phyloP scores from a whole-genome alignment of 1,140 invertebrate genomes.

The Macrocentrus cingulum region DNA sequence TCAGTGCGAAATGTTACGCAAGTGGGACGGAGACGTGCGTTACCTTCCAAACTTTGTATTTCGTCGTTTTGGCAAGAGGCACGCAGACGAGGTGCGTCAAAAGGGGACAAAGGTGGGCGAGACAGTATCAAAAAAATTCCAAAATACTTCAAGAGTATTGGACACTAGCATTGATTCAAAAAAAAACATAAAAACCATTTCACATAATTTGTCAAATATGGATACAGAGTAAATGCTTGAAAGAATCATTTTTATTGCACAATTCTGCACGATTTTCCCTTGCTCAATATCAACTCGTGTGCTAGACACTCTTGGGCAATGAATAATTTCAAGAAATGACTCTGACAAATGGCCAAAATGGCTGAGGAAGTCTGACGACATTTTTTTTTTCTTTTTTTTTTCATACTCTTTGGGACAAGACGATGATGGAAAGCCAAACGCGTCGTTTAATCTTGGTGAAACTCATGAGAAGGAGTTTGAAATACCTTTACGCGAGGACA shows the following conservation, averaged over 20 bases:
- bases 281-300: not conserved
- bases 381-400: not conserved
- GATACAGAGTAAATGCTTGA: slow-evolving; percentile 12
- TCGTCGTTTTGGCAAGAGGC: slow-evolving; percentile 58
- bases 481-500: slow-evolving; percentile 16
- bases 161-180: not conserved
- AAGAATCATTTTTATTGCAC: slow-evolving; percentile 4
- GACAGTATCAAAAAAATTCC: too few relatives aligned
- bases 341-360: slow-evolving; percentile 1
- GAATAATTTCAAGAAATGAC: not conserved
- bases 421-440: slow-evolving; percentile 11
- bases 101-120: slow-evolving; percentile 25
- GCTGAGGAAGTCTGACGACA: slow-evolving; percentile 4
- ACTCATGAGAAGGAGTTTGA: slow-evolving; percentile 24
- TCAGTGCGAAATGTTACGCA: slow-evolving; percentile 63
- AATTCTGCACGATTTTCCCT: not conserved
- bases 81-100: slow-evolving; percentile 15
- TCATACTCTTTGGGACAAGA: slow-evolving; percentile 2
- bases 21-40: slow-evolving; percentile 69
- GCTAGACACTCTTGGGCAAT: not conserved
- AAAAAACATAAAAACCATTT: not conserved
- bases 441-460: slow-evolving; percentile 19
- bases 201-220: not conserved
- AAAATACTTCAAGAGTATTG: slow-evolving; percentile 2
- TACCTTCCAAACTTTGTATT: slow-evolving; percentile 70